Evolutionary conservation across 2,888 invertebrate genomes (phyloP).

Genomic region (Lacanobia wlatinum): DNA sequence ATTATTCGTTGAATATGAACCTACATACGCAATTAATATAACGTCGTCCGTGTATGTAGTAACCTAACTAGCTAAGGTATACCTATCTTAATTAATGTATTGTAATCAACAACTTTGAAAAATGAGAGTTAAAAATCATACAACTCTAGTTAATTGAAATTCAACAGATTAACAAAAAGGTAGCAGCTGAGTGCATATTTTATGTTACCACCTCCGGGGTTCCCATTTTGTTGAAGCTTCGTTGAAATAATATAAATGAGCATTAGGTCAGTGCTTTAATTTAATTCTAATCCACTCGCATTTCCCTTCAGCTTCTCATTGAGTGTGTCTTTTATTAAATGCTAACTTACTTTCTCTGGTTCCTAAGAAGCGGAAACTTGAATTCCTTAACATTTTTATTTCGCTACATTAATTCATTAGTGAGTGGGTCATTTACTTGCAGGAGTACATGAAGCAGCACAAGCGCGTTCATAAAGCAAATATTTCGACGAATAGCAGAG

Average conservation of each 20-base stretch:
- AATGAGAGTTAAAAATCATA: neutral
- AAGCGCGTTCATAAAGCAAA: slow-evolving; percentile 31
- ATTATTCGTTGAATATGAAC: too few relatives aligned
- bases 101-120: neutral
- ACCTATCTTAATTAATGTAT: neutral
- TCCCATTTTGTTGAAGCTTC: slow-evolving; percentile 5
- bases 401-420: slow-evolving; percentile 54
- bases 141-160: neutral
- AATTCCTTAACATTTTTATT: slow-evolving; percentile 60
- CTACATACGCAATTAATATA: too few relatives aligned
- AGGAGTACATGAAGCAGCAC: slow-evolving; percentile 33
- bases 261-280: slow-evolving; percentile 33
- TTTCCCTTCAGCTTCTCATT: slow-evolving; percentile 12
- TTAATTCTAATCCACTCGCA: slow-evolving; percentile 42
- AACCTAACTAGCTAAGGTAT: too few relatives aligned
- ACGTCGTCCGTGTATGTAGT: neutral
- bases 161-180: slow-evolving; percentile 1
- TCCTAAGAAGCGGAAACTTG: slow-evolving; percentile 26
- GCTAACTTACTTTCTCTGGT: slow-evolving; percentile 21
- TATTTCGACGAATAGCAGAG: slow-evolving; percentile 19
- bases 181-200: neutral
- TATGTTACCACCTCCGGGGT: slow-evolving; percentile 1
- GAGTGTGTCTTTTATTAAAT: slow-evolving; percentile 22
- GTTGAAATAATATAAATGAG: slow-evolving; percentile 25
- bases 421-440: slow-evolving; percentile 32